phyloP scores from a whole-genome alignment of 2,797 vertebrate genomes.

The Notolabrus celidotus region DNA sequence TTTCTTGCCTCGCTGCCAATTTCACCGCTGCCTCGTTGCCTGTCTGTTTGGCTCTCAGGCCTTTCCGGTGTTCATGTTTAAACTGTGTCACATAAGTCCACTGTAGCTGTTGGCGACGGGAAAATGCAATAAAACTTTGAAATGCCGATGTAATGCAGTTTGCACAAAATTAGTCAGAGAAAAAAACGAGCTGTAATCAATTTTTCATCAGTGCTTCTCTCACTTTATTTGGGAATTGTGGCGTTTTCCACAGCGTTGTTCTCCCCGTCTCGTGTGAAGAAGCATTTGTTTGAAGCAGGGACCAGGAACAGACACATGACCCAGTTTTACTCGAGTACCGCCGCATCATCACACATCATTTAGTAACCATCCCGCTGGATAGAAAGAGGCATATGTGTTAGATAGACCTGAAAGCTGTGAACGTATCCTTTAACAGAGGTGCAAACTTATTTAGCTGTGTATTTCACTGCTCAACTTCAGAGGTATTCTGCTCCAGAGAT shows the following conservation, averaged over 20 bases:
- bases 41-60: slow-evolving; percentile 26
- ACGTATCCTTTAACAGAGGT: not conserved
- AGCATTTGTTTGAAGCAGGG: not conserved
- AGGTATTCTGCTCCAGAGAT: slow-evolving; percentile 24
- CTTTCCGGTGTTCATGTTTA: slow-evolving; percentile 35
- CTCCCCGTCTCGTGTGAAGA: slow-evolving; percentile 3
- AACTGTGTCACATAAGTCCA: slow-evolving; percentile 29
- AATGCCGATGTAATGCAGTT: slow-evolving; percentile 25
- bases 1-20: slow-evolving; percentile 19
- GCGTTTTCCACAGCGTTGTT: not conserved
- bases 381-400: no score
- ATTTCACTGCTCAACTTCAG: not conserved
- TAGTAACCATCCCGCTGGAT: not conserved
- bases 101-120: slow-evolving; percentile 17
- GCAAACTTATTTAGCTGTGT: not conserved
- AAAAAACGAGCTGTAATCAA: slow-evolving; percentile 27
- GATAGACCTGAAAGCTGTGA: not conserved
- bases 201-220: slow-evolving; percentile 26
- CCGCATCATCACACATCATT: not conserved
- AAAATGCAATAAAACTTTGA: slow-evolving; percentile 28
- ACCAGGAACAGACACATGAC: not conserved
- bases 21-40: slow-evolving; percentile 24
- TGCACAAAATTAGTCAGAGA: slow-evolving; percentile 7
- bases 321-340: not conserved
- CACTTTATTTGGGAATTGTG: slow-evolving; percentile 3